Evolutionary conservation across 2,888 invertebrate genomes (phyloP).

Genomic region (Drosophila siamana): DNA sequence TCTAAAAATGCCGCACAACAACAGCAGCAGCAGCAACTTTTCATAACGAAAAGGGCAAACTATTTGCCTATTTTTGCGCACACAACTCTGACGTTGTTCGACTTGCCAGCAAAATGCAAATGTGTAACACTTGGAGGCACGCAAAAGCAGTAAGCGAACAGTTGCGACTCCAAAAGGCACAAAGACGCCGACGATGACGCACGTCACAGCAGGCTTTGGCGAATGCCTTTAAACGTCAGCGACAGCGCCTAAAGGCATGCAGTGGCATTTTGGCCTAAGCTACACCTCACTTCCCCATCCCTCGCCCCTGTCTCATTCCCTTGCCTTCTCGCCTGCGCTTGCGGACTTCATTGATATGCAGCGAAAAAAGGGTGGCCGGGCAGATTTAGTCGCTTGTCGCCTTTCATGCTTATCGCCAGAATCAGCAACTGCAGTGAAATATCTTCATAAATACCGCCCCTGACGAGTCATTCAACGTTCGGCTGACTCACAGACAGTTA

Average conservation of each 20-base stretch:
- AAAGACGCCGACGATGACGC: conserved; percentile 59
- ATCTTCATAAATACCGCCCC: conserved; percentile 65
- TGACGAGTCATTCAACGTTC: conserved; percentile 44
- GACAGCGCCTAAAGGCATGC: conserved; percentile 37
- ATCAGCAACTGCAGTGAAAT: conserved; percentile 64
- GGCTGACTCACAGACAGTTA: conserved; percentile 71
- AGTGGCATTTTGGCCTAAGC: conserved; percentile 39
- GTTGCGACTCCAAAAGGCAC: background rate
- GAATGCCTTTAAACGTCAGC: conserved; percentile 57
- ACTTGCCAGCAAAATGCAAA: conserved; percentile 67
- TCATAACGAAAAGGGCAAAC: conserved; percentile 15
- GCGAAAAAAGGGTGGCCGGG: background rate
- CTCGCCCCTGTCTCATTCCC: too few species aligned
- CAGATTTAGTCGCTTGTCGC: conserved; percentile 48
- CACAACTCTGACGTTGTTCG: conserved; percentile 38
- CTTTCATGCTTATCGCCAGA: conserved; percentile 72
- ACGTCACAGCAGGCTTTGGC: conserved; percentile 57
- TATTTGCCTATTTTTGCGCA: conserved; percentile 52
- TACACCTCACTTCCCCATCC: too few species aligned
- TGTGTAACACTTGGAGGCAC: conserved; percentile 71
- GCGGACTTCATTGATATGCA: conserved; percentile 66
- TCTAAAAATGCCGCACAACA: conserved; percentile 56
- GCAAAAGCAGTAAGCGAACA: background rate
- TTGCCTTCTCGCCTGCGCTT: too few species aligned
- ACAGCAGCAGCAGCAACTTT: conserved; percentile 42